Percentiles rank a stretch among this genome's conserved stretches.
Evolutionary conservation across 2,113 vertebrate species (phyloP).

Genomic region (Sinocyclocheilus maitianheensis): DNA sequence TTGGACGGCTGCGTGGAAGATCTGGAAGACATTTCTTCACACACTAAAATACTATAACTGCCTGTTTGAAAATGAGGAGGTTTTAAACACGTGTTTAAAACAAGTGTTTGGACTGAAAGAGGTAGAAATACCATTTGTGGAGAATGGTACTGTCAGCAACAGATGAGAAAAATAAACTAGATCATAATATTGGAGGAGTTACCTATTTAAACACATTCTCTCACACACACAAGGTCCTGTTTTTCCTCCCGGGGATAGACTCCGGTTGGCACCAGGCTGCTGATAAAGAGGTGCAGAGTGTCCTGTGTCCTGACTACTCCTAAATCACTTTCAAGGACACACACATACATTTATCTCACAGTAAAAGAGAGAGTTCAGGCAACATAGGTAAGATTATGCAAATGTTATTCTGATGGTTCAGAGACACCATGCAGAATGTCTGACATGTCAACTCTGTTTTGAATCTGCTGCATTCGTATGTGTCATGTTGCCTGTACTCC

Average conservation of each 20-base stretch:
- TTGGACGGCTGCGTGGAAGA: too few species aligned
- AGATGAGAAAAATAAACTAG: constrained; percentile 13
- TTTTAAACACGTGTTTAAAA: background rate
- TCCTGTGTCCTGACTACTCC: constrained; percentile 64
- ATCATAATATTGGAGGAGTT: constrained; percentile 21
- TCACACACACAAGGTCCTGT: background rate
- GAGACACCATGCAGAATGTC: background rate
- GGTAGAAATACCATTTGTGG: constrained; percentile 12
- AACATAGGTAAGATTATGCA: background rate
- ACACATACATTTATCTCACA: background rate
- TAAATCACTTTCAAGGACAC: constrained; percentile 52
- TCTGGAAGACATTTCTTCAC: background rate
- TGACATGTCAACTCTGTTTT: background rate
- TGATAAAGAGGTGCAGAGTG: constrained; percentile 71
- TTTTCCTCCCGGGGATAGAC: constrained; percentile 27
- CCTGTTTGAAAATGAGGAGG: background rate
- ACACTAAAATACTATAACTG: background rate
- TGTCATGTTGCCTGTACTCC: constrained; percentile 8
- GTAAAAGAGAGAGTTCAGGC: background rate
- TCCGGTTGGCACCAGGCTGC: constrained; percentile 71
- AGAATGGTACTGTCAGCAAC: constrained; percentile 18
- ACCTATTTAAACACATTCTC: constrained; percentile 15
- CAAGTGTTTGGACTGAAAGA: constrained; percentile 17
- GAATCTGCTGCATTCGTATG: constrained; percentile 30
- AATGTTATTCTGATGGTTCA: background rate